These are phyloP conservation scores for Australoheros facetus DNA, from an alignment of 2,797 vertebrate genomes.

Conservation along the genomic window DNA sequence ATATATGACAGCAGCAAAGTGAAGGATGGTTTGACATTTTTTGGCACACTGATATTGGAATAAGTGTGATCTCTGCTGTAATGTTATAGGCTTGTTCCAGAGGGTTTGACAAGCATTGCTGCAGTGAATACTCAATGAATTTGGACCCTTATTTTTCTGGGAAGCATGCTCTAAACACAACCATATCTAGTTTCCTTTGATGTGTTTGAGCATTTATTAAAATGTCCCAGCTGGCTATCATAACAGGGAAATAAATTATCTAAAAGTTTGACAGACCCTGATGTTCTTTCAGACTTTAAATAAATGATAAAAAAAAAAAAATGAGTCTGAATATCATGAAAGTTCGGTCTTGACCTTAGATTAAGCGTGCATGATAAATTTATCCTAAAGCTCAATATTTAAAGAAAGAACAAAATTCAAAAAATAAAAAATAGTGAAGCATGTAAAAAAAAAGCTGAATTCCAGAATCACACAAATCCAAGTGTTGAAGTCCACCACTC, in stretches of 20 bases:
- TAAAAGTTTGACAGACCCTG: background rate
- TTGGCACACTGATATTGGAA: constrained; percentile 15
- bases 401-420: background rate
- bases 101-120: constrained; percentile 23
- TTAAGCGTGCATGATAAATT: background rate
- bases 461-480: background rate
- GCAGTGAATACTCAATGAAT: constrained; percentile 19
- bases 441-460: background rate
- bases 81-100: constrained; percentile 15
- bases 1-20: background rate
- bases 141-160: constrained; percentile 9
- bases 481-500: background rate
- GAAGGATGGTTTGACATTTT: constrained; percentile 32
- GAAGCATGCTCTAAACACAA: constrained; percentile 23
- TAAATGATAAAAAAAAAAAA: background rate
- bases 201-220: constrained; percentile 14
- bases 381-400: background rate
- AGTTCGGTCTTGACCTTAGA: background rate
- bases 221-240: constrained; percentile 7
- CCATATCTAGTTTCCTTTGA: constrained; percentile 14
- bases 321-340: background rate
- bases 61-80: constrained; percentile 21
- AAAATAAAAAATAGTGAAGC: background rate
- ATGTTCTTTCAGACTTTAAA: background rate
- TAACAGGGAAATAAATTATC: background rate